These are phyloP conservation scores for Galeruca laticollis DNA, from an alignment of 2,888 invertebrate genomes.

Conservation along the genomic window DNA sequence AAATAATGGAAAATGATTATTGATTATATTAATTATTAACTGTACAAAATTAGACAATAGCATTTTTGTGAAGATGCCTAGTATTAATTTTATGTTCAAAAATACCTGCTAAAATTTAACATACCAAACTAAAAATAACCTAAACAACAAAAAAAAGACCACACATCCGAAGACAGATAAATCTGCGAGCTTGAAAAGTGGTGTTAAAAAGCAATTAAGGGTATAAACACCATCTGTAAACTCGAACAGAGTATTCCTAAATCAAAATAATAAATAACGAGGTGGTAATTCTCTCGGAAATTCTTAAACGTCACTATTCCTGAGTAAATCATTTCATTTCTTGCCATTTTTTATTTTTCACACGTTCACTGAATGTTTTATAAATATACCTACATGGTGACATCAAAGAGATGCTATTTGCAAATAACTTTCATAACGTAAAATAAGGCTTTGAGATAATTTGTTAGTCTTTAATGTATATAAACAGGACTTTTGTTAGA, in stretches of 20 bases:
- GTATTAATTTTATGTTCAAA: too few species aligned
- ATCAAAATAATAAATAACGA: conserved; percentile 44
- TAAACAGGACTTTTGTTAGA: conserved; percentile 17
- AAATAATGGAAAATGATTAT: too few species aligned
- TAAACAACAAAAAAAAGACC: conserved; percentile 26
- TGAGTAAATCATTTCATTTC: conserved; percentile 45
- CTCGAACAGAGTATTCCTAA: conserved; percentile 29
- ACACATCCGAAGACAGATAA: conserved; percentile 33
- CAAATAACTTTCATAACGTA: conserved; percentile 54
- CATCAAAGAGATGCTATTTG: conserved; percentile 53
- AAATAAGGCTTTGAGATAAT: conserved; percentile 39
- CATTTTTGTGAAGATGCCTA: too few species aligned
- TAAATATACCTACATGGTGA: conserved; percentile 50
- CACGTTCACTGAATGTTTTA: conserved; percentile 41
- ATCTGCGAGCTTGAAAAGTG: conserved; percentile 39
- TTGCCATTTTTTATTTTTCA: conserved; percentile 31
- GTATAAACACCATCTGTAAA: conserved; percentile 43
- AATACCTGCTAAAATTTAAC: conserved; percentile 20
- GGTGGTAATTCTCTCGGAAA: conserved; percentile 43
- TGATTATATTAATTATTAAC: too few species aligned
- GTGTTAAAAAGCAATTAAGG: conserved; percentile 41
- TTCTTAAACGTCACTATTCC: conserved; percentile 40
- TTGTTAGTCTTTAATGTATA: conserved; percentile 22
- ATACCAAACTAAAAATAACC: conserved; percentile 16
- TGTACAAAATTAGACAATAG: too few species aligned